Conservation (phyloP, 1,140 invertebrate genomes). For the Drosophila novamexicana region DNA sequence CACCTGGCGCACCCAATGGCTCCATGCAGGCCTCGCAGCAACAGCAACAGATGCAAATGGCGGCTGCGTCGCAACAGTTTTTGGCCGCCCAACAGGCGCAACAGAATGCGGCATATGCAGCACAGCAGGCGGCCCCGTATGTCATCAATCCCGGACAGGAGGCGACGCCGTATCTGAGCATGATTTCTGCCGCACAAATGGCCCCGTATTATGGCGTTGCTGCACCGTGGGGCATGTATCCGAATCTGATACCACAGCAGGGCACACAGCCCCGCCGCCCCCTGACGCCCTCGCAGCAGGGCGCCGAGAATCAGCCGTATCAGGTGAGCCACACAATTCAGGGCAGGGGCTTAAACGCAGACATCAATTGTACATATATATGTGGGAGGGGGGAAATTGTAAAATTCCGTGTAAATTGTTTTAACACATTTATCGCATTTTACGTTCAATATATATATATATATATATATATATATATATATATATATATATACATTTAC, state of each 20-base stretch:
- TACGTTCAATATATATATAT: slow-evolving; percentile 26
- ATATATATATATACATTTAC: slow-evolving; percentile 9
- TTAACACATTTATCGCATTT: slow-evolving; percentile 32
- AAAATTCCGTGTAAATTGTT: slow-evolving; percentile 41
- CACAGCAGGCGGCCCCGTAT: slow-evolving; percentile 91
- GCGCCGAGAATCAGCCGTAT: slow-evolving; percentile 87
- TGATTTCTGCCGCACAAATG: slow-evolving; percentile 89
- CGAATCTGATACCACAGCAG: slow-evolving; percentile 90
- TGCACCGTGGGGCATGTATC: slow-evolving; percentile 93
- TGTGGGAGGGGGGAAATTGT: background rate
- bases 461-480: slow-evolving; percentile 10
- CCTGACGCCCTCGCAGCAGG: slow-evolving; percentile 89
- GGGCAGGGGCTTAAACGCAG: background rate
- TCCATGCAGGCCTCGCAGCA: slow-evolving; percentile 69
- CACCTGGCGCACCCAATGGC: slow-evolving; percentile 87
- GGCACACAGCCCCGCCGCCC: slow-evolving; percentile 89
- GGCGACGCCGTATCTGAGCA: slow-evolving; percentile 86
- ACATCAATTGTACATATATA: background rate
- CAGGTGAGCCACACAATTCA: slow-evolving; percentile 65
- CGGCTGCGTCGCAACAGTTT: slow-evolving; percentile 86
- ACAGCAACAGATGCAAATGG: slow-evolving; percentile 87
- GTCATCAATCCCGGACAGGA: slow-evolving; percentile 92
- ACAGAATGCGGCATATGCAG: slow-evolving; percentile 85
- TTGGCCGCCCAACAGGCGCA: slow-evolving; percentile 82
- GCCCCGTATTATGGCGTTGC: slow-evolving; percentile 91